Conservation (phyloP, 2,113 vertebrate genomes). For the Psephotus haematonotus region DNA sequence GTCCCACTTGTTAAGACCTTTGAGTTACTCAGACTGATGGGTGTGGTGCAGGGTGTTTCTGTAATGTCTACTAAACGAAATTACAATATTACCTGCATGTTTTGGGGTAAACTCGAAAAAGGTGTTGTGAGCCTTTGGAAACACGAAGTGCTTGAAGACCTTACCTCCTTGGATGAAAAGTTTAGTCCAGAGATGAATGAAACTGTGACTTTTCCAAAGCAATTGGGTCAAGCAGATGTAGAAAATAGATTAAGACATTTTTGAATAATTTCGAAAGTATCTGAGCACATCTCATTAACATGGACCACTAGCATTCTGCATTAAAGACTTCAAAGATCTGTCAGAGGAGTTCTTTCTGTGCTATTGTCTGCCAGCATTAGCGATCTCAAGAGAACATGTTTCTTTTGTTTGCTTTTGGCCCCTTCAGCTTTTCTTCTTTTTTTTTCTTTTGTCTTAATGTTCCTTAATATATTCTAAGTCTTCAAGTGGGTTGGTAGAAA, state of each 20-base stretch:
- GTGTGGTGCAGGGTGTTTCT: not conserved
- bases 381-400: slow-evolving; percentile 55
- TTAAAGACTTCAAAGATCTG: slow-evolving; percentile 64
- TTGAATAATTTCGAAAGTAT: slow-evolving; percentile 45
- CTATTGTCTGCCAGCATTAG: slow-evolving; percentile 69
- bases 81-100: not conserved
- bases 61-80: not conserved
- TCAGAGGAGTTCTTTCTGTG: slow-evolving; percentile 53
- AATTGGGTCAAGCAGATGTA: slow-evolving; percentile 26
- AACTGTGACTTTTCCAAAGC: slow-evolving; percentile 10
- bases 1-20: not conserved
- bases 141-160: not conserved
- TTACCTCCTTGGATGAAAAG: not conserved
- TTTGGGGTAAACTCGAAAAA: not conserved
- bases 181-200: not conserved
- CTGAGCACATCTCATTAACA: slow-evolving; percentile 64
- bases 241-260: slow-evolving; percentile 53
- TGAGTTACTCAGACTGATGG: not conserved
- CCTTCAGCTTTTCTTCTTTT: slow-evolving; percentile 47
- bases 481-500: slow-evolving; percentile 19
- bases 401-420: slow-evolving; percentile 68
- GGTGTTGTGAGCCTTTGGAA: not conserved
- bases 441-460: slow-evolving; percentile 11
- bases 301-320: slow-evolving; percentile 43
- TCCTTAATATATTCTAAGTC: slow-evolving; percentile 28